Evolutionary conservation across 2,888 invertebrate genomes (phyloP).

Genomic region (Tetragonula carbonaria): DNA sequence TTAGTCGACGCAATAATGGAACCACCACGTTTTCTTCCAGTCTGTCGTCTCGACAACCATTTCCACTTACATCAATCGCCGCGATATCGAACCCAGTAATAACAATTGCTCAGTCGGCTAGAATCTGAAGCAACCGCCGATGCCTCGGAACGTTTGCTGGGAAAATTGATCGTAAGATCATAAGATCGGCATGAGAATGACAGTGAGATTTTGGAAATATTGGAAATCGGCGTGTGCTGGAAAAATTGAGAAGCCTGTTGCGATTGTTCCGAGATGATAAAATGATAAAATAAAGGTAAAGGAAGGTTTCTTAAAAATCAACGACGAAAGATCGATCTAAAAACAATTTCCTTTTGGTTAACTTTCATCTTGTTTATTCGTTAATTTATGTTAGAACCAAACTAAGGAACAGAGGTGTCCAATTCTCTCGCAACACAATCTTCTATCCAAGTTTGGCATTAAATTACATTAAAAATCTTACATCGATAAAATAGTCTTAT

Average conservation of each 20-base stretch:
- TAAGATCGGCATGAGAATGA: neutral
- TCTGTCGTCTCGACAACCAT: slow-evolving; percentile 16
- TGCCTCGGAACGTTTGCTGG: neutral
- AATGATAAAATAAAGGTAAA: too few relatives aligned
- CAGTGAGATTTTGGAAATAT: neutral
- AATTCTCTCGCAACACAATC: neutral
- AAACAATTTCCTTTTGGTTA: too few relatives aligned
- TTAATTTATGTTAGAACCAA: neutral
- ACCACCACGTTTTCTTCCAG: slow-evolving; percentile 23
- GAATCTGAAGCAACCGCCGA: too few relatives aligned
- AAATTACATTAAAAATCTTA: neutral
- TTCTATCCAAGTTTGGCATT: neutral
- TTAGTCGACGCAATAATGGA: slow-evolving; percentile 57
- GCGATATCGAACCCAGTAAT: neutral
- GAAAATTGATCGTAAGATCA: too few relatives aligned
- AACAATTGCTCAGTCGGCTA: neutral
- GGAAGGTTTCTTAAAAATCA: too few relatives aligned
- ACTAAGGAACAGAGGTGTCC: neutral
- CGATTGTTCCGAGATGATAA: too few relatives aligned
- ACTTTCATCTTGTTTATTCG: too few relatives aligned
- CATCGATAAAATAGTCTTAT: neutral
- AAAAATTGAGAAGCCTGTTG: neutral
- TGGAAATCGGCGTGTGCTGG: neutral
- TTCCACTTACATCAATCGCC: slow-evolving; percentile 4
- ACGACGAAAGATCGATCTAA: too few relatives aligned